Evolutionary conservation across 2,113 vertebrate species (phyloP), one percentile per base, ranked within the genome.

Genomic region (Chlorodrepanis virens): DNA sequence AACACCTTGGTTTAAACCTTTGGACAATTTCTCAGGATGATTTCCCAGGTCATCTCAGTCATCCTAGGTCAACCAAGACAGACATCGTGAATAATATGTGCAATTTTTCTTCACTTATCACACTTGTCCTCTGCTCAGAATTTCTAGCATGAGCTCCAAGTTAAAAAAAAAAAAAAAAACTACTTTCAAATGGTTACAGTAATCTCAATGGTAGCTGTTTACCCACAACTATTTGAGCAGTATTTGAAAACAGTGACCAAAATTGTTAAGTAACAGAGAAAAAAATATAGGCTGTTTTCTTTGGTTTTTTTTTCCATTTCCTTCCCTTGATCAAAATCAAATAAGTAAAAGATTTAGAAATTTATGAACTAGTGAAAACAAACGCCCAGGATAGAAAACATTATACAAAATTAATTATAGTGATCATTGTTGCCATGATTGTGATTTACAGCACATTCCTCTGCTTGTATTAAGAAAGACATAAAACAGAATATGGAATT

Each of bases 401-500:
- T 83, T 80, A 86, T 56, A 86, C 39, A 90, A 70, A 80, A 91
- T 83, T 89, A 94, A 92, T 92, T 90, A 70, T 9, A 86, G 35
- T 53, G 40, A 78, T 77, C 71, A 75, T 52, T 75, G 33, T 77
- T 86, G 56, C 64, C 45, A 31, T 52, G 39, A 59, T 61, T 72
- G 67, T 88, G 63, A 96, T 91, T 94, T 96, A 78, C 60, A 90
- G 45, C 47, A 71, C 20, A 37, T 60, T 83, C 60, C 17, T 63
- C n/a, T 64, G 47, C 69, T 92, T 60, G 68, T n/a, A 92, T 45
- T 75, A 93, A 87, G 71, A 87, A 79, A 80, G 79, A 71, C 64
- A 91, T 88, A 81, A 92, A 94, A 83, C 54, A 74, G 83, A 54
- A 94, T 83, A 76, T 76, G 56, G 42, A 92, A 94, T 86, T 90